Percentiles rank a stretch among this genome's conserved stretches.
These are phyloP conservation scores for Thalassarche chlororhynchos DNA, from an alignment of 2,113 vertebrate genomes.

Conservation along the genomic window DNA sequence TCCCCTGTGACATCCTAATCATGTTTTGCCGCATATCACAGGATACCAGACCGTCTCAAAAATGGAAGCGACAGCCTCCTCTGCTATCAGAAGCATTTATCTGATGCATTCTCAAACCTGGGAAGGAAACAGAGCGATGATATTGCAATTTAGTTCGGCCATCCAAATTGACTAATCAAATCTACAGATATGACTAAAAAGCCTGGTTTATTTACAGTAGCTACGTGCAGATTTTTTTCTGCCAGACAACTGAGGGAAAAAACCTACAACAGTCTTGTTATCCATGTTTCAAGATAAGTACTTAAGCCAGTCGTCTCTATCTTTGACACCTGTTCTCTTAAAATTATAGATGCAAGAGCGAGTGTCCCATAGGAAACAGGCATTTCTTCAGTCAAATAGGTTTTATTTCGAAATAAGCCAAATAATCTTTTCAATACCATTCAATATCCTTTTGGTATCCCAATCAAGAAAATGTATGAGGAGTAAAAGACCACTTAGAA, in stretches of 20 bases:
- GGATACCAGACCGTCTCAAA: not conserved
- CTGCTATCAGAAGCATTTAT: conserved; percentile 4
- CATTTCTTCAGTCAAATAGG: not conserved
- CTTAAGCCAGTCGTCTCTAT: not conserved
- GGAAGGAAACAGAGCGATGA: not conserved
- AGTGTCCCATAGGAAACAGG: not conserved
- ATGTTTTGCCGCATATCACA: not conserved
- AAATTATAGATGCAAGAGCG: not conserved
- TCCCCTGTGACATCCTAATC: not conserved
- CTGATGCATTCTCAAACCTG: not conserved
- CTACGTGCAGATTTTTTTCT: not conserved
- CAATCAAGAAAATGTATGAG: not conserved
- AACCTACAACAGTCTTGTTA: not conserved
- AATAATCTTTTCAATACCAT: not conserved
- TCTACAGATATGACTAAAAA: not conserved
- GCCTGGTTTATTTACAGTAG: not conserved
- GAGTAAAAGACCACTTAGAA: not conserved
- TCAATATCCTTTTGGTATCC: not conserved
- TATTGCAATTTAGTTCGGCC: not conserved
- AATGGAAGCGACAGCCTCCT: not conserved
- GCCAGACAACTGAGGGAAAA: not conserved
- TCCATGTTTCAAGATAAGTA: not conserved
- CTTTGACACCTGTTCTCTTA: not conserved
- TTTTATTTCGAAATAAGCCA: not conserved
- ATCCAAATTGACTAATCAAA: not conserved